Percentiles rank a stretch among this genome's conserved stretches.
These are phyloP conservation scores for Neoitamus cyanurus DNA, from an alignment of 2,888 invertebrate species.

Conservation along the genomic window DNA sequence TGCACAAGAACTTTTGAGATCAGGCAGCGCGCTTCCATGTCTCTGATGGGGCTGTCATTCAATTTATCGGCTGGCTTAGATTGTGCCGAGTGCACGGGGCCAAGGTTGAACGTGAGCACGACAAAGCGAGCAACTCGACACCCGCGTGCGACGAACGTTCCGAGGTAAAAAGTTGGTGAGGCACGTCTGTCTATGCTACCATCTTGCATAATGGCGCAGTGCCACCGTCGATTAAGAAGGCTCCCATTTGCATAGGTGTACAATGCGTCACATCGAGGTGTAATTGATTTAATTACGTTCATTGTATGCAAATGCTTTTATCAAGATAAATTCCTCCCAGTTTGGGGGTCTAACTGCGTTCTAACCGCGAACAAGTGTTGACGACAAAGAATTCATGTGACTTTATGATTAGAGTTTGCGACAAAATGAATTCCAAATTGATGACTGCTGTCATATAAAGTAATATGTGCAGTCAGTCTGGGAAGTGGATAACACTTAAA, in stretches of 20 bases:
- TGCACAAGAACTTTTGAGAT: background rate
- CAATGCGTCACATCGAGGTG: background rate
- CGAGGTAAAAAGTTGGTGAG: background rate
- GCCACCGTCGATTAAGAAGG: background rate
- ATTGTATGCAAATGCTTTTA: background rate
- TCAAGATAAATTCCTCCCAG: background rate
- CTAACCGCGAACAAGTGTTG: background rate
- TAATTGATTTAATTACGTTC: background rate
- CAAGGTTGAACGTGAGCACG: slow-evolving; percentile 16
- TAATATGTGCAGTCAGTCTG: too few relatives aligned
- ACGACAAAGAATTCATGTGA: background rate
- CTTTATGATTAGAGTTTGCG: background rate
- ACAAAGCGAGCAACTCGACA: background rate
- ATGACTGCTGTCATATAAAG: background rate
- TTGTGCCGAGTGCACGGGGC: background rate
- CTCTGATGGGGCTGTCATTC: background rate
- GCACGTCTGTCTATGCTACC: background rate
- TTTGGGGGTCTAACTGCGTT: background rate
- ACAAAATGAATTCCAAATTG: background rate
- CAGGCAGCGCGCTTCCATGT: background rate
- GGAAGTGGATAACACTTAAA: too few relatives aligned
- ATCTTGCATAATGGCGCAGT: background rate
- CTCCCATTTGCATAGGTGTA: background rate
- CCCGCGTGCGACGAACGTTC: background rate
- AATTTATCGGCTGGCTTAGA: background rate